Percentiles rank a stretch among this genome's conserved stretches.
These are phyloP conservation scores for Corythornis cristatus DNA, from an alignment of 2,113 vertebrate genomes.

Conservation along the genomic window DNA sequence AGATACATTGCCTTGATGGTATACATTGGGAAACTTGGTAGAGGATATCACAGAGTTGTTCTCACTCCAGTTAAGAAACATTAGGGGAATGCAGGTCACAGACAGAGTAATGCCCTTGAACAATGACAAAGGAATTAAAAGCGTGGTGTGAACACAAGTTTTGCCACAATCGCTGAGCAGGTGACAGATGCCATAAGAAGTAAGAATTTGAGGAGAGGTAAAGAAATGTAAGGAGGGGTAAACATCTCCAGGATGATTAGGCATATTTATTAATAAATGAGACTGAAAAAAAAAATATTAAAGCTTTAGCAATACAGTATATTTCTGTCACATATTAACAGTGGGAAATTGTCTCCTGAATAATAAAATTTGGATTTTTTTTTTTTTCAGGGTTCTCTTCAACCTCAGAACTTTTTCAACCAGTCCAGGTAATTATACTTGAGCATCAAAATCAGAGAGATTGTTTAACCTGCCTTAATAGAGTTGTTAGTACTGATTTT, in stretches of 20 bases:
- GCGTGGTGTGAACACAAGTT: not conserved
- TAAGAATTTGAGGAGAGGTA: not conserved
- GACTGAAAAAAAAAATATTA: not conserved
- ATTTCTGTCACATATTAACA: not conserved
- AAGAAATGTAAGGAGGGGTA: not conserved
- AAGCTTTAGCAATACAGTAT: not conserved
- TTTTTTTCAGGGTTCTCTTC: not conserved
- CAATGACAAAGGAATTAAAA: not conserved
- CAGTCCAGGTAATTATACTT: not conserved
- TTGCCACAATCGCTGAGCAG: not conserved
- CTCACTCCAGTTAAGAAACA: not conserved
- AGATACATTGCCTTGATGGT: not conserved
- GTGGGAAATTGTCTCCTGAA: not conserved
- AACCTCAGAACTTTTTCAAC: not conserved
- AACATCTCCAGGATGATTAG: not conserved
- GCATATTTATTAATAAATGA: slow-evolving; percentile 9
- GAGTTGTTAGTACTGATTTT: not conserved
- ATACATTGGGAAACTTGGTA: not conserved
- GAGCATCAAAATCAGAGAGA: not conserved
- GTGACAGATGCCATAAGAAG: not conserved
- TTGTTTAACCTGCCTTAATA: not conserved
- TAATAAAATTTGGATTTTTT: not conserved
- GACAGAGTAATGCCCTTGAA: not conserved
- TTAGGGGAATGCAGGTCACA: not conserved
- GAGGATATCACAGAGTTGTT: not conserved